These are phyloP conservation scores for Xiphorhynchus erythropygius DNA, from an alignment of 2,797 vertebrate genomes.

Conservation along the genomic window DNA sequence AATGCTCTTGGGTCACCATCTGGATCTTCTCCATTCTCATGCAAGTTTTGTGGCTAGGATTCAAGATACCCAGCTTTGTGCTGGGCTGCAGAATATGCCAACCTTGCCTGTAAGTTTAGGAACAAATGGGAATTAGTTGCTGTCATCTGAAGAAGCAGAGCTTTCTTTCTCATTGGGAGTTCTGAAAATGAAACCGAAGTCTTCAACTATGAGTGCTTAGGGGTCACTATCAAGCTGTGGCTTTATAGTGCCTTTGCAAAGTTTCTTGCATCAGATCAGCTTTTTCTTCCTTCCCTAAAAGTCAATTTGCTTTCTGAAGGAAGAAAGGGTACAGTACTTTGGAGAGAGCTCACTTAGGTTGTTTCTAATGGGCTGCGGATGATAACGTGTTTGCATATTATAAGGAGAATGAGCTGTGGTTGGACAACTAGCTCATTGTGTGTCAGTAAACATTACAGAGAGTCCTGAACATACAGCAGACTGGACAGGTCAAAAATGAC, in stretches of 20 bases:
- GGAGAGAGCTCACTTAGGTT: not conserved
- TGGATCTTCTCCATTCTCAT: not conserved
- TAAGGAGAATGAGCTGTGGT: not conserved
- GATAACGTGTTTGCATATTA: not conserved
- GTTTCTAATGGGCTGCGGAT: not conserved
- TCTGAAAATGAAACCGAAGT: not conserved
- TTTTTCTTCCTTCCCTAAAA: not conserved
- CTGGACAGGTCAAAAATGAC: not conserved
- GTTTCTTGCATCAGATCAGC: not conserved
- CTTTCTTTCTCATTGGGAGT: not conserved
- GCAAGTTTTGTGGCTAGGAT: not conserved
- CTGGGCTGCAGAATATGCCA: fast-evolving
- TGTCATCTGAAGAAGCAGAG: not conserved
- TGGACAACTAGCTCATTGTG: not conserved
- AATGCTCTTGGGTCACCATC: not conserved
- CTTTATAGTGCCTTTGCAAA: not conserved
- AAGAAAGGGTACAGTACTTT: not conserved
- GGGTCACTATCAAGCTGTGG: not conserved
- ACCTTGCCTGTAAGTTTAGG: not conserved
- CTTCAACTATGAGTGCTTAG: not conserved
- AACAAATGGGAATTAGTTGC: not conserved
- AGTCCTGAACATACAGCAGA: not conserved
- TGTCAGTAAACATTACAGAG: not conserved
- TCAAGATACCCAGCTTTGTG: not conserved
- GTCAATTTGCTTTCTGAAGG: not conserved